Evolutionary conservation across 1,140 invertebrate species (phyloP).

Genomic region (Homarus americanus): DNA sequence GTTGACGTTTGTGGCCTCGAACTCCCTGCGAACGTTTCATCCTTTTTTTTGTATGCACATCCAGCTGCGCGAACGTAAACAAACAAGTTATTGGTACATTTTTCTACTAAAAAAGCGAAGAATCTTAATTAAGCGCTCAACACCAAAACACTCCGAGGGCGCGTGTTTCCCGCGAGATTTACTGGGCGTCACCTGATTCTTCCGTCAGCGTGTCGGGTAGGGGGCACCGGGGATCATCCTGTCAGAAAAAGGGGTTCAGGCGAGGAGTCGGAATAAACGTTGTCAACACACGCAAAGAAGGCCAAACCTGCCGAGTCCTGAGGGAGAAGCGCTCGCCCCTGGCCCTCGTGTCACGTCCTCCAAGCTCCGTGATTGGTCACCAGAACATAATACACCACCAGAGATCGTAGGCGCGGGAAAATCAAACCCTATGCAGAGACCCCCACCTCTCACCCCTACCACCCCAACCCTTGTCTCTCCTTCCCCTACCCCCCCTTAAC

Average conservation of each 20-base stretch:
- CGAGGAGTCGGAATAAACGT: slow-evolving; percentile 58
- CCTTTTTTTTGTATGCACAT: not conserved
- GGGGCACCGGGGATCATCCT: slow-evolving; percentile 14
- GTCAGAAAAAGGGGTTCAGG: not conserved
- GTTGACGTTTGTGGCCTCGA: not conserved
- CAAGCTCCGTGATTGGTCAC: slow-evolving; percentile 59
- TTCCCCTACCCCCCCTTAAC: not conserved
- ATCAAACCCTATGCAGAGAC: slow-evolving; percentile 67
- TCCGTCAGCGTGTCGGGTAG: not conserved
- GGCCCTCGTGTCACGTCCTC: slow-evolving; percentile 59
- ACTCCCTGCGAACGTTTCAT: not conserved
- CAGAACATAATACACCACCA: slow-evolving; percentile 69
- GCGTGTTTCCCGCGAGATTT: not conserved
- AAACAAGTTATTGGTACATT: not conserved
- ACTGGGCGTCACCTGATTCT: slow-evolving; percentile 10
- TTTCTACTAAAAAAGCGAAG: not conserved
- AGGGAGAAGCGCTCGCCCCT: slow-evolving; percentile 55
- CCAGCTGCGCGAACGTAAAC: not conserved
- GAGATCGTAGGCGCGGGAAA: slow-evolving; percentile 71
- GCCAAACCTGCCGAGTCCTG: slow-evolving; percentile 52
- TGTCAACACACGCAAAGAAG: slow-evolving; percentile 67
- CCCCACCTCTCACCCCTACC: not conserved
- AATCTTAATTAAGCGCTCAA: not conserved
- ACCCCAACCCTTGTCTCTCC: slow-evolving; percentile 16
- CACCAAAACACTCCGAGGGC: not conserved